Evolutionary conservation across 2,113 vertebrate species (phyloP).

Genomic region (Calidris pygmaea): DNA sequence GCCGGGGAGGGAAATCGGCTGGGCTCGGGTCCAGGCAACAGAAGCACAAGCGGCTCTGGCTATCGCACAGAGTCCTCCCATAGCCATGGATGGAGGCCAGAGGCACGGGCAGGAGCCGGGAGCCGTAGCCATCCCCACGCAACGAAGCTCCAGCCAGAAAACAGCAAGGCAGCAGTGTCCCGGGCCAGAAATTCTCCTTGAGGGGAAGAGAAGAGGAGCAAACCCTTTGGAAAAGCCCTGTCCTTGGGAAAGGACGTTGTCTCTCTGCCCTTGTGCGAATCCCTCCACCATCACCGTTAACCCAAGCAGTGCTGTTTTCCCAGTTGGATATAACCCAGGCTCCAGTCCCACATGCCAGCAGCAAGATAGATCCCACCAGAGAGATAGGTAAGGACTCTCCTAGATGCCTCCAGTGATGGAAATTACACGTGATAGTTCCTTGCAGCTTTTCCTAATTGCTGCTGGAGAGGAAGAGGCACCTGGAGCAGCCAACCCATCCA

Average conservation of each 20-base stretch:
- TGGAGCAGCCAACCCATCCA: background rate
- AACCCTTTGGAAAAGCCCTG: background rate
- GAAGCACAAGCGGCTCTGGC: conserved; percentile 10
- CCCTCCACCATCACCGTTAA: accelerated
- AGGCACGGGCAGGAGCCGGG: background rate
- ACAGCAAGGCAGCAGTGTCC: background rate
- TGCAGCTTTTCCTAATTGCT: background rate
- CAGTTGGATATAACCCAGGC: background rate
- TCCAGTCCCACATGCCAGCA: background rate
- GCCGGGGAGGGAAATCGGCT: background rate
- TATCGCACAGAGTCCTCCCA: conserved; percentile 2
- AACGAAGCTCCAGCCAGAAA: background rate
- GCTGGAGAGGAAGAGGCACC: background rate
- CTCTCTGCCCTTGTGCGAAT: background rate
- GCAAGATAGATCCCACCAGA: accelerated
- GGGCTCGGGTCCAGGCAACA: conserved; percentile 55
- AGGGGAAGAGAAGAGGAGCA: background rate
- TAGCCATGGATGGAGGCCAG: conserved; percentile 46
- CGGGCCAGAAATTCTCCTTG: background rate
- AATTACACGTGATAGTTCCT: background rate
- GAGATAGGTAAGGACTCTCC: background rate
- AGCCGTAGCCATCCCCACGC: background rate
- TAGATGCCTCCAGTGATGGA: background rate
- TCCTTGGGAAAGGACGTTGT: accelerated
- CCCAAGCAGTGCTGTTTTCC: background rate